Evolutionary conservation across 2,113 vertebrate genomes (phyloP), one percentile per base, ranked within the genome.

Genomic region (Brienomyrus longianalis): DNA sequence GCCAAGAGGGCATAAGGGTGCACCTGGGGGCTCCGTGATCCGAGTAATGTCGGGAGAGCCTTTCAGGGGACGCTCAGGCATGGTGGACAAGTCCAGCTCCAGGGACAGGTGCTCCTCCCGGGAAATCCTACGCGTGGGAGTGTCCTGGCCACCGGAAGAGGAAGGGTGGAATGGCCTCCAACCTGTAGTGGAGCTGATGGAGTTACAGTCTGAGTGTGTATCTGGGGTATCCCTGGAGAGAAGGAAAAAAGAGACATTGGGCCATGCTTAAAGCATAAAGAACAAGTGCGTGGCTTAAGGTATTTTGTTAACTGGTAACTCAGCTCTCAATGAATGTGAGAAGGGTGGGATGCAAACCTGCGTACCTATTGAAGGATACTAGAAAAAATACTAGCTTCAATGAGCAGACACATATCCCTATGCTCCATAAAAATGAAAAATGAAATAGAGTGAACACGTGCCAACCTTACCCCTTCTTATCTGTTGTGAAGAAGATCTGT

Each of bases 401-500:
- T 80, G 35, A 80, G 43, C 13, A n/a, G 23, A 89, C 1, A 84
- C n/a, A 45, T 51, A 13, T 43, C 23, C 5, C 35, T n/a, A 77
- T 89, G 27, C 51, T n/a, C 35, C 15, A 77, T 11, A 45, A 31
- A 88, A 31, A 90, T 90, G 86, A 50, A 59, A 52, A 19, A 52
- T 27, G 9, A 27, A 31, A 92, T 0, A 70, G n/a, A 70, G 27
- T 77, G 70, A 39, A 31, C 83, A 86, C 39, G 6, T 48, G 45
- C 43, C 47, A 86, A 50, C 83, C 92, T 56, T 98, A 99, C 98
- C 98, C 98, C 95, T 98, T 98, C 93, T 97, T 97, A 90, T 99
- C 98, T 89, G 96, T 95, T 92, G 95, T 97, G 95, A 99, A 99
- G 95, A 97, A 96, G 94, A 98, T 97, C 89, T 97, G 95, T 91